Percentiles rank a stretch among this genome's conserved stretches.
Conservation (phyloP, 1,140 invertebrate species). For the Bombus polaris region DNA sequence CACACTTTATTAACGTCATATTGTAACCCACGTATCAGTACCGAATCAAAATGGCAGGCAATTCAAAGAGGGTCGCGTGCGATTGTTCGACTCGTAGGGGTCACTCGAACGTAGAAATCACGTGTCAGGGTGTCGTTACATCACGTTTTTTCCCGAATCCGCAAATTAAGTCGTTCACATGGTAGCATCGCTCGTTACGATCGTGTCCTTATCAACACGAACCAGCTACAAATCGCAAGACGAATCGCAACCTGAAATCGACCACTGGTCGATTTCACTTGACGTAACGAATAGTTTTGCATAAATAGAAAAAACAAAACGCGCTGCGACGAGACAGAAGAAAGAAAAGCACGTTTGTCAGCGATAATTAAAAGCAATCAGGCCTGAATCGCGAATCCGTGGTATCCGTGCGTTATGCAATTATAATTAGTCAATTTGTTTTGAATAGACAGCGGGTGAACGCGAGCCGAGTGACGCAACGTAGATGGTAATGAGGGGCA, state of each 20-base stretch:
- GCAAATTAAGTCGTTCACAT: slow-evolving; percentile 14
- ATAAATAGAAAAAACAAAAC: not conserved
- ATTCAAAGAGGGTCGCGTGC: slow-evolving; percentile 20
- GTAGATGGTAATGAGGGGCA: slow-evolving; percentile 47
- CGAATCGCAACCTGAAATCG: not conserved
- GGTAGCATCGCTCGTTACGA: not conserved
- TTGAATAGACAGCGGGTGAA: slow-evolving; percentile 8
- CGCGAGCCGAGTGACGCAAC: slow-evolving; percentile 25
- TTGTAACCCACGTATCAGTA: not conserved
- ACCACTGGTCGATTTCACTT: not conserved
- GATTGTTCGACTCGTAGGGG: not conserved
- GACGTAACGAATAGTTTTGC: too few relatives aligned
- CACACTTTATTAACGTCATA: too few relatives aligned
- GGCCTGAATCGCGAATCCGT: not conserved
- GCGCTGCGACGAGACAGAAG: too few relatives aligned
- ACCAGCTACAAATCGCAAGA: not conserved
- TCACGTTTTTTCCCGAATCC: slow-evolving; percentile 9
- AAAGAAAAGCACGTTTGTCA: too few relatives aligned
- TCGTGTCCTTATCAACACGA: not conserved
- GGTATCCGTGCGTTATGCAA: slow-evolving; percentile 35
- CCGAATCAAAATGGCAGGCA: not conserved
- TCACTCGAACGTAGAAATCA: slow-evolving; percentile 19
- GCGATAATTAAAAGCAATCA: slow-evolving; percentile 25
- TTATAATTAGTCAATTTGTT: slow-evolving; percentile 57
- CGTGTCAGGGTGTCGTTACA: slow-evolving; percentile 27